Evolutionary conservation across 2,888 invertebrate species (phyloP), one percentile per base, ranked within the genome.

Genomic region (Julus scandinavius): DNA sequence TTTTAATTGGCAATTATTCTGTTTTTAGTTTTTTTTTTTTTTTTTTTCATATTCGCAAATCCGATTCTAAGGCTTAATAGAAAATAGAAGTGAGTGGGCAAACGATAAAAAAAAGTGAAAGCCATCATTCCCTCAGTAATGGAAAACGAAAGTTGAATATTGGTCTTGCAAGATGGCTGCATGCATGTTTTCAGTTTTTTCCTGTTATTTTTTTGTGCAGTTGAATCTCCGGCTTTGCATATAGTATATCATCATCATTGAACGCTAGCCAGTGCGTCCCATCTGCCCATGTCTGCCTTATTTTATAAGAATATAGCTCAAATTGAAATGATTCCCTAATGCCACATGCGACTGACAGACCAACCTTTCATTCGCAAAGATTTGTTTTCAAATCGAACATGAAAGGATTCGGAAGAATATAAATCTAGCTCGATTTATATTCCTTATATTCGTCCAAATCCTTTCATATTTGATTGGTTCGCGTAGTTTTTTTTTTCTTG

Each of bases 1-100:
- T 63, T 63, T 63, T 63, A 63, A 63, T 63, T 63, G 63, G 63
- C 63, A 63, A 63, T 63, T 63, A 63, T 63, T 63, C n/a, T n/a
- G n/a, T n/a, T n/a, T n/a, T n/a, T n/a, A n/a, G n/a, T n/a, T n/a
- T n/a, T n/a, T n/a, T n/a, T 63, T 63, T 63, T 63, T 20, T n/a
- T 5, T 17, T n/a, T 20, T 63, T 20, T 63, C 2, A 17, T 13
- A n/a, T 63, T n/a, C n/a, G 63, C 63, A 63, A 63, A 63, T 63
- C 63, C 63, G 63, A 63, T 63, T 63, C 3, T 2, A n/a, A 63
- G 63, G 63, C n/a, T 63, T 63, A n/a, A 63, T 17, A n/a, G 63
- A n/a, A 63, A 63, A 17, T 63, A 63, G 2, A 20, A 63, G 63
- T 17, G 63, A 20, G 63, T 20, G 63, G 6, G 3, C 63, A n/a